Evolutionary conservation across 1,140 invertebrate genomes (phyloP).

Genomic region (Tetramorium alpestre): DNA sequence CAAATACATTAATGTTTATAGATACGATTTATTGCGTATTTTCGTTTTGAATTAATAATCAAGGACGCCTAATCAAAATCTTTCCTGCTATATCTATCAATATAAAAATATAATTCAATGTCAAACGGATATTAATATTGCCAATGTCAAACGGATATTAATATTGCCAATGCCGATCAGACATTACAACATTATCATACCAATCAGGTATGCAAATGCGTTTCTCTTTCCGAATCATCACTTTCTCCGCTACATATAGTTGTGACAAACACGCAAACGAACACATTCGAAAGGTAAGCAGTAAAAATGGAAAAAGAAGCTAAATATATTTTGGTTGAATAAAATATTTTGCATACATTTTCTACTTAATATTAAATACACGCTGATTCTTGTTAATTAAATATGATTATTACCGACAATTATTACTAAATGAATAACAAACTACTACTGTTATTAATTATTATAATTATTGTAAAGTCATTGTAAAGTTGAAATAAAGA

Average conservation of each 20-base stretch:
- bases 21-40: no score
- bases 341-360: neutral
- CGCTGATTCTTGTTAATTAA: neutral
- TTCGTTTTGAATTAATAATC: neutral
- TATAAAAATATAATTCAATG: conserved; percentile 4
- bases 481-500: neutral
- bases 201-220: conserved; percentile 66
- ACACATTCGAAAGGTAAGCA: neutral
- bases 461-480: neutral
- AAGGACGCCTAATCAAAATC: neutral
- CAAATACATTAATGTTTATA: no score
- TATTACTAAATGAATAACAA: neutral
- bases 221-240: conserved; percentile 80
- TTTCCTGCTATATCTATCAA: neutral
- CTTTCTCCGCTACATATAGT: conserved; percentile 71
- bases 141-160: neutral
- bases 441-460: neutral
- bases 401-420: neutral
- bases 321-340: neutral
- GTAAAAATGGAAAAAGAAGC: neutral
- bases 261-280: neutral
- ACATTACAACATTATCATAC: conserved; percentile 61
- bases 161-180: conserved; percentile 27
- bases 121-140: neutral
- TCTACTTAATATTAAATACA: neutral